Evolutionary conservation across 2,113 vertebrate species (phyloP), one percentile per base, ranked within the genome.

Genomic region (Struthio camelus): DNA sequence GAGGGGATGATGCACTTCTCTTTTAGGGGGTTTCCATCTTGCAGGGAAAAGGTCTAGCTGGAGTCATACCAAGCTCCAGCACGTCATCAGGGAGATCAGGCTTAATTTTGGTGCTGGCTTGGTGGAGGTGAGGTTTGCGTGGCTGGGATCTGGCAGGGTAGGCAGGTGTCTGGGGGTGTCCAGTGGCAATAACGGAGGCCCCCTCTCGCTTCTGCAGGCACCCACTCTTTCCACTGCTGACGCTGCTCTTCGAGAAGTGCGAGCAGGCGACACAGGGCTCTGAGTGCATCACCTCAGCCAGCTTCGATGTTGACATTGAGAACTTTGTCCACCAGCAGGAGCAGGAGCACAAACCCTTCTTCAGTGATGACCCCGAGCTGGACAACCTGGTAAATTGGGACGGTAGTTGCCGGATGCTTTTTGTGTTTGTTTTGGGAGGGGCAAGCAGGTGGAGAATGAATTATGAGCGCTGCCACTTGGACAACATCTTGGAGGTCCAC

Each of bases 261-360:
- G 99, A 99, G 95, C 99, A 99, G 98, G 99, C 99, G 24, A 99
- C 99, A 0, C 99, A 99, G 97, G 99, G 99, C 89, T 99, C 99
- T 0, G 99, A 99, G 97, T 99, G 99, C 99, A 99, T 99, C 98
- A 99, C 99, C 38, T 99, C 99, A 0, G 99, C 99, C 98, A 99
- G 99, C 98, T 99, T 99, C 32, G 99, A 99, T 16, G 99, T 99
- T 4, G 99, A 99, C 98, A 99, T 99, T 1, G 99, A 99, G 97
- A 99, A 99, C 98, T 99, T 99, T 23, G 99, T 99, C 92, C 99
- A 99, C 98, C 99, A 99, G 98, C 99, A 99, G 97, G 99, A 99
- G 82, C 99, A 99, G 96, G 99, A 99, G 38, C 99, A 99, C 98
- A 99, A 99, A 67, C 99, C 99, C 69, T 99, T 99, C 98, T 99